A percentile compares a stretch with the other conserved stretches of the same genome.
Conservation (phyloP, 2,797 vertebrate species). For the Sebastes iracundus region DNA sequence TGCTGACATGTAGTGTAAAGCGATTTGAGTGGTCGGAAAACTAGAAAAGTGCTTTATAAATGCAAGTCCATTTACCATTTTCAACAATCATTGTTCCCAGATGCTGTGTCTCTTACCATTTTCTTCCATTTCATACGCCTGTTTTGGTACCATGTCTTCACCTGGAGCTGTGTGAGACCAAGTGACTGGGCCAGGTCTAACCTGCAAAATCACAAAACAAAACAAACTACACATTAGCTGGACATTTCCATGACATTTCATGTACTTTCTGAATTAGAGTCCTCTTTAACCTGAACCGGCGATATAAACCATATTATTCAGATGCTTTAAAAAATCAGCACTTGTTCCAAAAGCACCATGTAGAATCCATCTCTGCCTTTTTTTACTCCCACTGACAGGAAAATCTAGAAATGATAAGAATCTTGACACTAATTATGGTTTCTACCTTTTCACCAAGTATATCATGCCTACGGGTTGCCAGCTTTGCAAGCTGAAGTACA, state of each 20-base stretch:
- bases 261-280: not conserved
- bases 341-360: not conserved
- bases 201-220: conserved; percentile 76
- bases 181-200: conserved; percentile 95
- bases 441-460: not conserved
- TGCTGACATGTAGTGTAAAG: too few species aligned
- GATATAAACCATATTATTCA: not conserved
- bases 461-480: not conserved
- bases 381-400: not conserved
- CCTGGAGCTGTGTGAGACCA: conserved; percentile 98
- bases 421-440: not conserved
- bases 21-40: too few species aligned
- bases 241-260: not conserved
- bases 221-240: conserved; percentile 8
- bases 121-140: conserved; percentile 99
- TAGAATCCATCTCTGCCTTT: not conserved
- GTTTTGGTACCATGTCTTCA: conserved; percentile 99
- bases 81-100: not conserved
- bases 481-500: not conserved
- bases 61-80: too few species aligned
- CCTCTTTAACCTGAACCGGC: not conserved
- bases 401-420: not conserved
- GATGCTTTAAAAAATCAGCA: not conserved
- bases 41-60: too few species aligned
- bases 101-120: conserved; percentile 85